Evolutionary conservation across 2,797 vertebrate genomes (phyloP).

Genomic region (Knipowitschia caucasica): DNA sequence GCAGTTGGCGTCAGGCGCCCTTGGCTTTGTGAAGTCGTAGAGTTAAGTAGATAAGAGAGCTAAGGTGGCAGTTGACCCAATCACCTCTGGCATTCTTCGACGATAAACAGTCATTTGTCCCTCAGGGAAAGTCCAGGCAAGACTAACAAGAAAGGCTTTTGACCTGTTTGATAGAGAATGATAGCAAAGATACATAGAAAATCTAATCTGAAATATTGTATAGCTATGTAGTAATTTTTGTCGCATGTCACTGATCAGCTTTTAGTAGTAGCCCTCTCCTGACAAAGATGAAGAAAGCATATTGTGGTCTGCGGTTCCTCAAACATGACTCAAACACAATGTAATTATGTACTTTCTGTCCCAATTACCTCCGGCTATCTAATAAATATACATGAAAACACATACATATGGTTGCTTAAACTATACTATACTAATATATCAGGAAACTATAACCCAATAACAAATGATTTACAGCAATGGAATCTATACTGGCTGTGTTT

Average conservation of each 20-base stretch:
- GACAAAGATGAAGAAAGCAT: too few species aligned
- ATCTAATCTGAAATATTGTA: too few species aligned
- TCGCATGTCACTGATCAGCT: too few species aligned
- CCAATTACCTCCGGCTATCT: too few species aligned
- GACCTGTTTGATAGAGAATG: neutral
- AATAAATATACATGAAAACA: too few species aligned
- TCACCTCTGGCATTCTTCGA: slow-evolving; percentile 9
- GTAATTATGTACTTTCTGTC: too few species aligned
- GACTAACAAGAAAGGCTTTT: neutral
- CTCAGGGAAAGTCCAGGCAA: neutral
- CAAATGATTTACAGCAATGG: neutral
- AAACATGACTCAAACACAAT: too few species aligned
- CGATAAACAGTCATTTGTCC: slow-evolving; percentile 7
- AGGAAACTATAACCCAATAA: neutral
- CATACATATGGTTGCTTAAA: too few species aligned
- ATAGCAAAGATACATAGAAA: neutral
- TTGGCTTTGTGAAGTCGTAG: slow-evolving; percentile 23
- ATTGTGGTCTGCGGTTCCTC: too few species aligned
- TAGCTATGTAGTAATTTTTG: too few species aligned
- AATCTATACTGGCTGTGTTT: neutral
- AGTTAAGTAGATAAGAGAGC: slow-evolving; percentile 23
- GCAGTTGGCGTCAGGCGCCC: slow-evolving; percentile 15
- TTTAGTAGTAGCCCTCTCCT: too few species aligned
- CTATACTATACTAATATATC: too few species aligned
- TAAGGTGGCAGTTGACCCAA: slow-evolving; percentile 28